A percentile compares a stretch with the other conserved stretches of the same genome.
These are phyloP conservation scores for Dromas ardeola DNA, from an alignment of 2,113 vertebrate species.

Conservation along the genomic window DNA sequence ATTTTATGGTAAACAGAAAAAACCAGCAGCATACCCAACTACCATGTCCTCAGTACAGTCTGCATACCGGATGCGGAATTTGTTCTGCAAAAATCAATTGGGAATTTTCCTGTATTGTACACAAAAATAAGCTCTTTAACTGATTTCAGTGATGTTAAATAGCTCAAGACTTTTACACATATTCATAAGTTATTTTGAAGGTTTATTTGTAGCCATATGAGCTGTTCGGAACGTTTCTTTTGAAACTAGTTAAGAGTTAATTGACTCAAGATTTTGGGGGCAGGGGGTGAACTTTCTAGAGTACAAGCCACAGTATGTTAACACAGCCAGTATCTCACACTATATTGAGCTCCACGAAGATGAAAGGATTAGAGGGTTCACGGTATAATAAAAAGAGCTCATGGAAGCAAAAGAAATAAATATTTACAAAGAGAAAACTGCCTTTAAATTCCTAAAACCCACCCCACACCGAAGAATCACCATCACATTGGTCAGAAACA, in stretches of 20 bases:
- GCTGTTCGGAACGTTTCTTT: background rate
- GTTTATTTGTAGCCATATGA: background rate
- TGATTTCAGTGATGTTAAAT: background rate
- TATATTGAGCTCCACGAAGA: background rate
- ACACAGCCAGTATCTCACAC: background rate
- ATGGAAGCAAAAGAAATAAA: slow-evolving; percentile 16
- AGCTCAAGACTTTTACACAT: background rate
- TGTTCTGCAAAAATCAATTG: background rate
- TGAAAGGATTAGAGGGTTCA: background rate
- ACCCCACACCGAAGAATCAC: background rate
- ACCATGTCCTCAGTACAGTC: background rate
- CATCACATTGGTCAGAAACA: background rate
- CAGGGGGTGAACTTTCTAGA: background rate
- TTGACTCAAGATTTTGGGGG: background rate
- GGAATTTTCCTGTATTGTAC: background rate
- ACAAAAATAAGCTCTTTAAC: background rate
- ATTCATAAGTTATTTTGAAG: background rate
- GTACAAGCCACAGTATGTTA: background rate
- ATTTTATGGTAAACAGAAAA: background rate
- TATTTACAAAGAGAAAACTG: slow-evolving; percentile 14
- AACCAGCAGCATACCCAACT: background rate
- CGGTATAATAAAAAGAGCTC: background rate
- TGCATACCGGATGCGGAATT: background rate
- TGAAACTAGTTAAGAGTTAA: background rate
- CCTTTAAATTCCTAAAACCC: background rate